Evolutionary conservation across 1,140 invertebrate species (phyloP).

Genomic region (Ostrea edulis): DNA sequence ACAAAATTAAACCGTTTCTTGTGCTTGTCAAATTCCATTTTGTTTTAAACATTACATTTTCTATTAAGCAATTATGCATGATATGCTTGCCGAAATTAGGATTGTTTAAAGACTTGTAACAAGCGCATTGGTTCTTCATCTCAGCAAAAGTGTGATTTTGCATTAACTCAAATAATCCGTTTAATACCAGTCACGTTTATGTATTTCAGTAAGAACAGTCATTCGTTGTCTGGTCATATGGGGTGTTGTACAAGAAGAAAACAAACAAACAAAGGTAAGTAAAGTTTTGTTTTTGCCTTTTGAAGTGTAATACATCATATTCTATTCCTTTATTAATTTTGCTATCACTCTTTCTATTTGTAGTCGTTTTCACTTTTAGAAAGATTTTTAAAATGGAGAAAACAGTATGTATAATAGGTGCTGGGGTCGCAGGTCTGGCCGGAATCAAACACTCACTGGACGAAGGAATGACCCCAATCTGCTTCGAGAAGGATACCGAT

Average conservation of each 20-base stretch:
- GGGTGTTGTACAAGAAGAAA: background rate
- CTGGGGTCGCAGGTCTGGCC: constrained; percentile 78
- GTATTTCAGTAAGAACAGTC: too few relatives aligned
- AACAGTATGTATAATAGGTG: constrained; percentile 75
- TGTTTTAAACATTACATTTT: too few relatives aligned
- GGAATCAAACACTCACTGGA: constrained; percentile 80
- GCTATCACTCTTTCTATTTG: background rate
- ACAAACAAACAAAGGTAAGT: background rate
- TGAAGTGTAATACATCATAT: background rate
- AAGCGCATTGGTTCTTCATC: too few relatives aligned
- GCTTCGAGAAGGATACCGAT: constrained; percentile 77
- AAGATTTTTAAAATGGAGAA: constrained; percentile 54
- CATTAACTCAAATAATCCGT: too few relatives aligned
- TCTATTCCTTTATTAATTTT: background rate
- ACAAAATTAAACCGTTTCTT: too few relatives aligned
- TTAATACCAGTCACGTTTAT: too few relatives aligned
- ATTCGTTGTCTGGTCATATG: too few relatives aligned
- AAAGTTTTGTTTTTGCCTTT: background rate
- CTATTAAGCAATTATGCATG: too few relatives aligned
- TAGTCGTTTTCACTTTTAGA: background rate
- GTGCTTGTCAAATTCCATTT: too few relatives aligned
- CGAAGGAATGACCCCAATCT: constrained; percentile 77
- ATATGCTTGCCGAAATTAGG: too few relatives aligned
- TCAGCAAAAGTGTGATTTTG: too few relatives aligned
- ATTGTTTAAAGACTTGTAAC: too few relatives aligned